Base-by-base conservation (phyloP, 2,797 vertebrate genomes). In the Peromyscus attwateri region DNA sequence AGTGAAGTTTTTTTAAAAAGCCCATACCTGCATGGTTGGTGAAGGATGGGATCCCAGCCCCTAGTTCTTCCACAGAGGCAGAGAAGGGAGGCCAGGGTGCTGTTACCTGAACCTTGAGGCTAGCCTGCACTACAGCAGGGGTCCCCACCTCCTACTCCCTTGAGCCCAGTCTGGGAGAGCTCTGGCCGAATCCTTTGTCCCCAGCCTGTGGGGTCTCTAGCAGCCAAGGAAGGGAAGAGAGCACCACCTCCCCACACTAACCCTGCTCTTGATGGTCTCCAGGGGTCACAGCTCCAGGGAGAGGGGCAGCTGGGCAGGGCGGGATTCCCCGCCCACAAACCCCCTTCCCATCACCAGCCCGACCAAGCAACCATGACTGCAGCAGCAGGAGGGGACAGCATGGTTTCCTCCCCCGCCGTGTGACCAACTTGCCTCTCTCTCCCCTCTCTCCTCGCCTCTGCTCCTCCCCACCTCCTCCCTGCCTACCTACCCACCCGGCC, bases 281-380 rank as follows among this genome's bases (percentile, higher is more conserved):
- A 98, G 97, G 97, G 96, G 89, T 92, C 73, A 95, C 93, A 94
- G 81, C 88, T 96, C 96, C 96, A 97, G 98, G 96, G 97, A 97
- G 95, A 97, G 95, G 97, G 97, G 96, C 97, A 97, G 97, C 97
- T 96, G 97, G 98, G 97, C 75, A 66, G 97, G 97, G 95, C 17
- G 70, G 95, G 95, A 89, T 71, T 96, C 95, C 97, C 97, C 62
- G 94, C 96, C 98, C 57, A 40, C 95, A 97, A 94, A 97, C 94
- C 97, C 97, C 95, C 89, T 95, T 94, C 96, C 97, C 96, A 92
- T 97, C 97, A 98, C 94, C 97, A 98, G 98, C 97, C 98, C 96
- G 95, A 97, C 97, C 97, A 98, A 98, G 98, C 96, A 98, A 98
- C 98, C 98, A 19, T 98, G 98, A 98, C 98, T 98, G 98, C 98